Evolutionary conservation across 1,140 invertebrate species (phyloP).

Genomic region (Lordiphosa clarofinis): DNA sequence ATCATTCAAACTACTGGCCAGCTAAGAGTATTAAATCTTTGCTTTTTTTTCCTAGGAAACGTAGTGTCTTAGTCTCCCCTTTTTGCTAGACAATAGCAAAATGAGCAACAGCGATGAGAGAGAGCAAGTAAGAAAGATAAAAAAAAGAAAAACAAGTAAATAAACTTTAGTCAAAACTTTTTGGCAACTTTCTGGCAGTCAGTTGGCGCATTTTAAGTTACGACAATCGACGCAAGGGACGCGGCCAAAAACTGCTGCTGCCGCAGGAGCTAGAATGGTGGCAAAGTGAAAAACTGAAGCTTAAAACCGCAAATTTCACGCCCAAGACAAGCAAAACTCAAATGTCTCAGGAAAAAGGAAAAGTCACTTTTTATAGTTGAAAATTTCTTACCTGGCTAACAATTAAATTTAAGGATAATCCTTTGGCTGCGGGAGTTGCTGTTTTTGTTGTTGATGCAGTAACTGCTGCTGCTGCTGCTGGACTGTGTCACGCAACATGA

Average conservation of each 20-base stretch:
- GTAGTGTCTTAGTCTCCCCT: slow-evolving; percentile 9
- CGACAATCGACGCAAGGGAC: slow-evolving; percentile 46
- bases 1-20: no score
- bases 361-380: slow-evolving; percentile 32
- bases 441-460: slow-evolving; percentile 21
- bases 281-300: slow-evolving; percentile 55
- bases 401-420: slow-evolving; percentile 49
- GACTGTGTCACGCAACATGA: slow-evolving; percentile 64
- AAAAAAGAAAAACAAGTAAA: slow-evolving; percentile 64
- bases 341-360: slow-evolving; percentile 18
- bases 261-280: slow-evolving; percentile 11
- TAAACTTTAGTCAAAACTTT: slow-evolving; percentile 70
- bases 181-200: slow-evolving; percentile 65
- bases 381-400: slow-evolving; percentile 49
- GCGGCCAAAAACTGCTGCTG: slow-evolving; percentile 5
- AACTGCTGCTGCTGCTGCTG: slow-evolving; percentile 20
- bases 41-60: background rate
- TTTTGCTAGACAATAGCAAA: slow-evolving; percentile 33
- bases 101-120: slow-evolving; percentile 21
- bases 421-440: slow-evolving; percentile 27
- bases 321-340: slow-evolving; percentile 5
- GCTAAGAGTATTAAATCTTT: background rate
- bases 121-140: background rate
- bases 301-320: slow-evolving; percentile 60
- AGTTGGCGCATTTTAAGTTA: slow-evolving; percentile 74